A percentile compares a stretch with the other conserved stretches of the same genome.
Evolutionary conservation across 2,888 invertebrate genomes (phyloP).

Genomic region (Cancer borealis): DNA sequence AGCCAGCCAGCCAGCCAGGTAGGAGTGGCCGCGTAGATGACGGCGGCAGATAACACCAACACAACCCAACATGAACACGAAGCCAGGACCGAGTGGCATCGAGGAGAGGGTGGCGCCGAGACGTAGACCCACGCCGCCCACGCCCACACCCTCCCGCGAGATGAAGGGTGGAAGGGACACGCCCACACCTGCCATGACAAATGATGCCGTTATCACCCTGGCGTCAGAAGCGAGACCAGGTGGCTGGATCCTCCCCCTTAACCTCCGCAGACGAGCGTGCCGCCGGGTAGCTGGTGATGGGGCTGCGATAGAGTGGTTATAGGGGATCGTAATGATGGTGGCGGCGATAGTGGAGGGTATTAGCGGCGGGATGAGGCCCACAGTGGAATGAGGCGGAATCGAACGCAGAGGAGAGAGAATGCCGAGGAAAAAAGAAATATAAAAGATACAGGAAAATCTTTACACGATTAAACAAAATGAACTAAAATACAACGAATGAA

Average conservation of each 20-base stretch:
- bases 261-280: neutral
- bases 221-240: neutral
- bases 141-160: neutral
- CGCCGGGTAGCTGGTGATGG: constrained; percentile 5
- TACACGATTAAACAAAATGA: neutral
- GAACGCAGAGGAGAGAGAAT: neutral
- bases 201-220: constrained; percentile 48
- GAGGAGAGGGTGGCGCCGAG: neutral
- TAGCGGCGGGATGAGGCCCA: constrained; percentile 11
- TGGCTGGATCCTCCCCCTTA: neutral
- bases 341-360: neutral
- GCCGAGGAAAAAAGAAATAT: neutral
- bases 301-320: constrained; percentile 10
- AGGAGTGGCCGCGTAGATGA: constrained; percentile 7
- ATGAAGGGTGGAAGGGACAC: constrained; percentile 43
- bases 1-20: neutral
- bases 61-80: constrained; percentile 4
- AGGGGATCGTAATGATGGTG: constrained; percentile 3
- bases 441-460: neutral
- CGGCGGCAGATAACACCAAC: neutral
- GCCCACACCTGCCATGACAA: constrained; percentile 49
- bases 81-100: neutral
- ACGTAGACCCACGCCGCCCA: constrained; percentile 1
- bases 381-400: neutral
- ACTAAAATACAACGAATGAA: neutral